phyloP scores from a whole-genome alignment of 2,113 vertebrate genomes.

The Columbina picui region DNA sequence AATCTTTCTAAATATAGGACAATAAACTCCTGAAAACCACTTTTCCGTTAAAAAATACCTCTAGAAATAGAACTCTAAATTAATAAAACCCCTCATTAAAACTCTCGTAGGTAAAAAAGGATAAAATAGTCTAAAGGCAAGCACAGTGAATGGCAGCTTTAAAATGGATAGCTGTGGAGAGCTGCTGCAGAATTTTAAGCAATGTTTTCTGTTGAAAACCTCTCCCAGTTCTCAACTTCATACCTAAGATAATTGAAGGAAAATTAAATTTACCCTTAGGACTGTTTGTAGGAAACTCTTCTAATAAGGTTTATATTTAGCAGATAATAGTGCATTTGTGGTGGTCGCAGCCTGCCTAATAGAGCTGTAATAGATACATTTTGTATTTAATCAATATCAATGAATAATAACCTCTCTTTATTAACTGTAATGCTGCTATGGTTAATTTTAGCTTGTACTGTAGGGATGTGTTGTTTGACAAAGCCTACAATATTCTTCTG shows the following conservation, averaged over 20 bases:
- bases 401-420: constrained; percentile 43
- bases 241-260: constrained; percentile 42
- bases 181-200: not conserved
- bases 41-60: not conserved
- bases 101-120: not conserved
- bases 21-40: not conserved
- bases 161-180: not conserved
- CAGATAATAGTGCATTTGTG: constrained; percentile 22
- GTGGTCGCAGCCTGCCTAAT: constrained; percentile 37
- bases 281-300: constrained; percentile 28
- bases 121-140: constrained; percentile 11
- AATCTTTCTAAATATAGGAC: not conserved
- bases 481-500: not conserved
- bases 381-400: constrained; percentile 53
- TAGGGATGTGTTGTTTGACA: not conserved
- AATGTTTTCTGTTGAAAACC: not conserved
- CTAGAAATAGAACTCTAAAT: not conserved
- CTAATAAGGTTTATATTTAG: constrained; percentile 50
- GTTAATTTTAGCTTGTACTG: not conserved
- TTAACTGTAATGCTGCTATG: not conserved
- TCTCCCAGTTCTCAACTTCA: not conserved
- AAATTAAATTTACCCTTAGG: constrained; percentile 53
- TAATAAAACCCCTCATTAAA: not conserved
- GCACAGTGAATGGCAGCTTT: not conserved
- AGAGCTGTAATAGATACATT: constrained; percentile 18